Evolutionary conservation across 2,797 vertebrate species (phyloP).

Genomic region (Linurgus olivaceus): DNA sequence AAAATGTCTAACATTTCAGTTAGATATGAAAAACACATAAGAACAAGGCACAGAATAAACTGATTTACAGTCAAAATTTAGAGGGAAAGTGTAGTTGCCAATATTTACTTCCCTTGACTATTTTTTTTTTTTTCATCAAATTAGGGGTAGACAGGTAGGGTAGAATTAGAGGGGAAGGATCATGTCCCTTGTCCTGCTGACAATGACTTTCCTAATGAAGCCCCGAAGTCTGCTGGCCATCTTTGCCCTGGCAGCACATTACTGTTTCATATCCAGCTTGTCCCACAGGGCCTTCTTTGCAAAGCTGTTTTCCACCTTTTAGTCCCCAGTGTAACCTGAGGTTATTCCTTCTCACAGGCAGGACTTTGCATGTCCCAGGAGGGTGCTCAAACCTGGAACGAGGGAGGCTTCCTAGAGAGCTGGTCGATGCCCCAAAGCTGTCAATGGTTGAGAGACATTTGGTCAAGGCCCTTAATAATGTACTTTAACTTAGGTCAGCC

Average conservation of each 20-base stretch:
- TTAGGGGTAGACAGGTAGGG: not conserved
- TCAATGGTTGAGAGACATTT: not conserved
- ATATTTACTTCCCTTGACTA: not conserved
- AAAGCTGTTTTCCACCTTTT: not conserved
- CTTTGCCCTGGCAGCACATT: not conserved
- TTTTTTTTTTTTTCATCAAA: not conserved
- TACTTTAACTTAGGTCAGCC: not conserved
- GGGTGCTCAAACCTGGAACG: not conserved
- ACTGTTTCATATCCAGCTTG: not conserved
- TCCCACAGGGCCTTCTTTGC: not conserved
- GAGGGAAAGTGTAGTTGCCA: not conserved
- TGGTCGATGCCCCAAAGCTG: fast-evolving
- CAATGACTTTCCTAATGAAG: not conserved
- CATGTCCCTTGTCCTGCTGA: not conserved
- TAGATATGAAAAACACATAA: not conserved
- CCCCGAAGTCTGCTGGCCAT: not conserved
- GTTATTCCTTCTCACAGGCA: not conserved
- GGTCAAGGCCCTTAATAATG: not conserved
- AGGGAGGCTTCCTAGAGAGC: not conserved
- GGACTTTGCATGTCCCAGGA: not conserved
- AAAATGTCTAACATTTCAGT: not conserved
- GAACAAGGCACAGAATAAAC: not conserved
- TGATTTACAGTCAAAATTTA: not conserved
- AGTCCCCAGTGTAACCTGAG: not conserved
- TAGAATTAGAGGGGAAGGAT: not conserved